Evolutionary conservation across 2,888 invertebrate genomes (phyloP).

Genomic region (Gisinianus flammeolus): DNA sequence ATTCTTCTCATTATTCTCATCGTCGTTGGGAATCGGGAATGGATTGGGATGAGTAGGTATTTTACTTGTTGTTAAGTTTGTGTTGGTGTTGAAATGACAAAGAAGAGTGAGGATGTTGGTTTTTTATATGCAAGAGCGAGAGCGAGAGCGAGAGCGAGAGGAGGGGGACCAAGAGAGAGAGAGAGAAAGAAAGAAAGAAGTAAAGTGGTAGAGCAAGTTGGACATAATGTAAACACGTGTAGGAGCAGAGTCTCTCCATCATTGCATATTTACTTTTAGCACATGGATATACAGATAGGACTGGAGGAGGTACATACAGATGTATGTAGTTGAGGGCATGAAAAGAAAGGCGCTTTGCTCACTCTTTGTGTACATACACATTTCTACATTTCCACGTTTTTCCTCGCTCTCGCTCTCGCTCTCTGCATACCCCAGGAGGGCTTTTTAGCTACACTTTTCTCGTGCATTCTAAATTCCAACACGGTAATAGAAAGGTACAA

Average conservation of each 20-base stretch:
- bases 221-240: not conserved
- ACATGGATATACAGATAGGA: too few relatives aligned
- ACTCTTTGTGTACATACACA: too few relatives aligned
- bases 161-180: not conserved
- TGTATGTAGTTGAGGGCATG: not conserved
- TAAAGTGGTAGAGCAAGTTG: not conserved
- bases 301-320: too few relatives aligned
- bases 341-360: not conserved
- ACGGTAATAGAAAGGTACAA: not conserved
- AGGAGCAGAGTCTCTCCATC: not conserved
- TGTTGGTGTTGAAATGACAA: too few relatives aligned
- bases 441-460: not conserved
- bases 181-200: too few relatives aligned
- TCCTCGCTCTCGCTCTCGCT: not conserved
- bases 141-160: not conserved
- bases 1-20: too few relatives aligned
- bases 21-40: too few relatives aligned
- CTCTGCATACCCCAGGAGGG: constrained; percentile 9
- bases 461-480: not conserved
- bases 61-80: too few relatives aligned
- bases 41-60: too few relatives aligned
- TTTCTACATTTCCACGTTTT: not conserved
- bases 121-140: not conserved
- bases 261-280: not conserved
- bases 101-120: too few relatives aligned